A percentile compares a stretch with the other conserved stretches of the same genome.
Conservation (phyloP, 2,797 vertebrate genomes). For the Sylvia borin region DNA sequence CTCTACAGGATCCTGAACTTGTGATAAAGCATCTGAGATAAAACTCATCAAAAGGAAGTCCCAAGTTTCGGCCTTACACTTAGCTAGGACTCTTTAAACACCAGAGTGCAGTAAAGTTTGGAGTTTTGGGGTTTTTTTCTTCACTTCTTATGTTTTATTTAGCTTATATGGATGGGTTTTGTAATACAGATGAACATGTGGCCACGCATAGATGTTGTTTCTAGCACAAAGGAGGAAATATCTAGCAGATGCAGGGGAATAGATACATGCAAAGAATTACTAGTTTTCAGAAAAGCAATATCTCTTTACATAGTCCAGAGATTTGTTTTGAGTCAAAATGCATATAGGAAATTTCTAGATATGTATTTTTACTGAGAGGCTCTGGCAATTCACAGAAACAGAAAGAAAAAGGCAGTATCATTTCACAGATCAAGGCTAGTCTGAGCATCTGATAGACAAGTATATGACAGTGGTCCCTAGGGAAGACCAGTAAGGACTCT, state of each 20-base stretch:
- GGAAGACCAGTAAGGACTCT: not conserved
- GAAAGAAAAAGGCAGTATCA: not conserved
- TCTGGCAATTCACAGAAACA: not conserved
- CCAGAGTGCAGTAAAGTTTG: rapidly evolving
- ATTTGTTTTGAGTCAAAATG: not conserved
- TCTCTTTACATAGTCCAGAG: not conserved
- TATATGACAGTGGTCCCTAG: not conserved
- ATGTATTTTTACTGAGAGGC: not conserved
- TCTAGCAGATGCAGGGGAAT: not conserved
- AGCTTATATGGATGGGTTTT: not conserved
- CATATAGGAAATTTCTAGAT: not conserved
- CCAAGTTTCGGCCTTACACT: not conserved
- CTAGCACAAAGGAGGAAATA: not conserved
- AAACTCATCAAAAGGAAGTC: not conserved
- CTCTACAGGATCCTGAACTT: not conserved
- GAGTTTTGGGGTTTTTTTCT: not conserved
- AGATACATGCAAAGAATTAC: not conserved
- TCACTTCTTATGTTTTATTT: not conserved
- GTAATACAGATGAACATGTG: not conserved
- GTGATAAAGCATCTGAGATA: not conserved
- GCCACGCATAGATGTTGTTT: not conserved
- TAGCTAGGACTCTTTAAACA: not conserved
- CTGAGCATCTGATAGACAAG: not conserved
- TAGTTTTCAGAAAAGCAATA: not conserved
- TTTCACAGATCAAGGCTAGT: not conserved